phyloP scores from a whole-genome alignment of 2,113 vertebrate genomes.

The Nerophis ophidion region DNA sequence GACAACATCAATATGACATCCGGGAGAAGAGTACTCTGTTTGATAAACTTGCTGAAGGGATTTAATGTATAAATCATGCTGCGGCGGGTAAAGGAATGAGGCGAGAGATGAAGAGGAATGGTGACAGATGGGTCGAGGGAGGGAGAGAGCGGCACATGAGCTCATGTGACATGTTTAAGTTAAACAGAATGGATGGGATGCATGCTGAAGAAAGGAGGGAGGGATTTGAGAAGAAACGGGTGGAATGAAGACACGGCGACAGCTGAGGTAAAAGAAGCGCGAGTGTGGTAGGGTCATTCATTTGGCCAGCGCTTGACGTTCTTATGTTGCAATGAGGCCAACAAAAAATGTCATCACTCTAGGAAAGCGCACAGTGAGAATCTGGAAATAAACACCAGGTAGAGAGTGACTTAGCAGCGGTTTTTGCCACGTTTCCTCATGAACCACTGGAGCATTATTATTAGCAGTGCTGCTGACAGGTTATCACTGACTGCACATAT shows the following conservation, averaged over 20 bases:
- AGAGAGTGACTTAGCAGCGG: background rate
- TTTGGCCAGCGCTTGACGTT: background rate
- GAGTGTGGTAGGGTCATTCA: background rate
- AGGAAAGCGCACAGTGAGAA: background rate
- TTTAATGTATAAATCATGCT: slow-evolving; percentile 16
- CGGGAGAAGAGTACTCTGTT: background rate
- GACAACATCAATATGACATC: background rate
- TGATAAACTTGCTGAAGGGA: slow-evolving; percentile 10
- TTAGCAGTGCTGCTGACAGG: slow-evolving; percentile 23
- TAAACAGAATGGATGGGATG: slow-evolving; percentile 14
- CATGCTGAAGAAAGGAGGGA: slow-evolving; percentile 9
- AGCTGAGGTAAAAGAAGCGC: background rate
- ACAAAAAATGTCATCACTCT: background rate
- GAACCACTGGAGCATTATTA: slow-evolving; percentile 15
- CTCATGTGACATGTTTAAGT: slow-evolving; percentile 15
- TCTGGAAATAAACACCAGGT: background rate
- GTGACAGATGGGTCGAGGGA: slow-evolving; percentile 39
- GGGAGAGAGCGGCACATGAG: slow-evolving; percentile 12
- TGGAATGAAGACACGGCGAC: background rate
- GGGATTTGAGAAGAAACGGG: slow-evolving; percentile 5
- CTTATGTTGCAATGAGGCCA: background rate
- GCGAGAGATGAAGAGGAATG: slow-evolving; percentile 1
- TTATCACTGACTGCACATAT: background rate
- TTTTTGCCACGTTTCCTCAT: background rate
- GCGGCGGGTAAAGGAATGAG: background rate